Conservation (phyloP, 2,113 vertebrate genomes). For the Hippopotamus amphibius region DNA sequence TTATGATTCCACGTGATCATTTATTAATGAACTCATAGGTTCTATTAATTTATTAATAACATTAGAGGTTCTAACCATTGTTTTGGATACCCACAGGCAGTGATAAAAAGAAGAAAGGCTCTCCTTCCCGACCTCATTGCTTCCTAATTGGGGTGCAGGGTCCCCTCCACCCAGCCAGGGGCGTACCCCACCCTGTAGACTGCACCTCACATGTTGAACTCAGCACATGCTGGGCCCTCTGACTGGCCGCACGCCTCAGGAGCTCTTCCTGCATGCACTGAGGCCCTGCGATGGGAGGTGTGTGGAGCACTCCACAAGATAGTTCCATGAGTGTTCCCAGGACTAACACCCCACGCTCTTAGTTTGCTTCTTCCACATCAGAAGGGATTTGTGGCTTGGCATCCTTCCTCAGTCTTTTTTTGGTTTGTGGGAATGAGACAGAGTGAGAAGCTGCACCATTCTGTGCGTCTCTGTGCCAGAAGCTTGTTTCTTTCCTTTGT, state of each 20-base stretch:
- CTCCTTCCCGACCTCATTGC: neutral
- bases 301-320: neutral
- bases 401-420: neutral
- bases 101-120: neutral
- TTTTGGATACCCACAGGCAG: neutral
- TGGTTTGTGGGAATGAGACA: neutral
- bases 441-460: neutral
- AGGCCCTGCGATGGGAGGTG: neutral
- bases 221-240: no score
- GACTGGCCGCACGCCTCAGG: neutral
- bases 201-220: neutral
- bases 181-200: accelerated
- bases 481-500: neutral
- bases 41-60: neutral
- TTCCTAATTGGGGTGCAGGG: neutral
- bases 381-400: neutral
- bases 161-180: neutral
- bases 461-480: neutral
- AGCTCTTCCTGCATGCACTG: neutral
- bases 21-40: neutral
- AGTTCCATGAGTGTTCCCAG: neutral
- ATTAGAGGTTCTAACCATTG: neutral
- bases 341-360: neutral
- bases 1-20: neutral
- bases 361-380: neutral